Evolutionary conservation across 2,797 vertebrate species (phyloP), one percentile per base, ranked within the genome.

Genomic region (Poecilia picta): DNA sequence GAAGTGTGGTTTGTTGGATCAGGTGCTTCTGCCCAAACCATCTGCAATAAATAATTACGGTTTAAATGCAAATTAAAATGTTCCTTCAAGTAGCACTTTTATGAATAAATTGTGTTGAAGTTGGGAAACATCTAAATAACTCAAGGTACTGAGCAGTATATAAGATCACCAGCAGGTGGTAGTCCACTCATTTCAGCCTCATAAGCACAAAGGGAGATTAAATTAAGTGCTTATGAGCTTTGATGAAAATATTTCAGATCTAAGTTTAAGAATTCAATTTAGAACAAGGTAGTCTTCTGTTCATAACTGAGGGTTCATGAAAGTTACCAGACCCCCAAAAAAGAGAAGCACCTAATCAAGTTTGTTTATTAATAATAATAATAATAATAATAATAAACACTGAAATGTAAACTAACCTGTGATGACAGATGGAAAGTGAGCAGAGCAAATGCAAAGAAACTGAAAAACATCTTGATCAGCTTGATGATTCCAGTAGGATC

Each of bases 81-180:
- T 28, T 28, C 4, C 12, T 31, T 12, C 55, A 28, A 12, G 28
- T 16, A 59, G 25, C 0, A 49, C 5, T 18, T 49, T 49, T 3
- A 31, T 7, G 12, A 59, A 59, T 5, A 31, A 59, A 59, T 15
- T 31, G 28, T 15, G 3, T 13, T 46, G 39, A 16, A 49, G 71
- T 1, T 20, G 28, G 5, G 46, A 31, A 16, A 72, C 8, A 25
- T 49, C 16, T 31, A 49, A 49, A 33, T 20, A 16, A 18, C 20
- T 16, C 28, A 31, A 46, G 15, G 13, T 59, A 2, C 1, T 8
- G 25, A 57, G 55, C 55, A 13, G 12, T 11, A 31, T 31, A 5
- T 5, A 31, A n/a, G 57, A 31, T 5, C 12, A 28, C 5, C 15
- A 5, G 5, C 1, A 57, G 10, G n/a, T 15, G 0, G 0, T 2